Percentiles rank a stretch among this genome's conserved stretches.
Evolutionary conservation across 2,888 invertebrate species (phyloP).

Genomic region (Drosophila mayaguana): DNA sequence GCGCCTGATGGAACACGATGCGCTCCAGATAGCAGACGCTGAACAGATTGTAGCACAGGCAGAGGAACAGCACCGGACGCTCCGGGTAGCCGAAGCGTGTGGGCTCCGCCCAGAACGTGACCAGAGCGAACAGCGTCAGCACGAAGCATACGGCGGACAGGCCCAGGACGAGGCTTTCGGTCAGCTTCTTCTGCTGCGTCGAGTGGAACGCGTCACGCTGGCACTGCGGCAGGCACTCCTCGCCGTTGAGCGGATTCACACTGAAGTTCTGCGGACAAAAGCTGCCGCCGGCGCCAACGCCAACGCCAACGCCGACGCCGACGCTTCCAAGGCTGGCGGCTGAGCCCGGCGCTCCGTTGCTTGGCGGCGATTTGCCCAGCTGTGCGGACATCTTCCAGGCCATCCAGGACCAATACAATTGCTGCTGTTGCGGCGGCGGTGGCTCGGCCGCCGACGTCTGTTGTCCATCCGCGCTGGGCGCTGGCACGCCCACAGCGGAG

Average conservation of each 20-base stretch:
- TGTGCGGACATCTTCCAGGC: conserved; percentile 77
- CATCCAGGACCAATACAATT: conserved; percentile 83
- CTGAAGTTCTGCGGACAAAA: conserved; percentile 88
- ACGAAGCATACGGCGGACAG: conserved; percentile 92
- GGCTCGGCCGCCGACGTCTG: conserved; percentile 24
- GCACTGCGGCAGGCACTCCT: conserved; percentile 87
- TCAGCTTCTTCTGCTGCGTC: conserved; percentile 88
- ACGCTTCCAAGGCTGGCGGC: conserved; percentile 15
- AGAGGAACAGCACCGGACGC: conserved; percentile 94
- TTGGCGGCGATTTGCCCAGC: conserved; percentile 55
- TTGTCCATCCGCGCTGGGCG: neutral
- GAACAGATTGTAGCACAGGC: conserved; percentile 93
- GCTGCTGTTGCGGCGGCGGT: conserved; percentile 51
- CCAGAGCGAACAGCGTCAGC: conserved; percentile 92
- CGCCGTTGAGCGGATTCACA: conserved; percentile 85
- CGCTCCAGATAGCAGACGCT: conserved; percentile 91
- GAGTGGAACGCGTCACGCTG: conserved; percentile 89
- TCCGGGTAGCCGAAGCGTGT: conserved; percentile 96
- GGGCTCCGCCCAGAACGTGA: conserved; percentile 96
- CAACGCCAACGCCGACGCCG: neutral
- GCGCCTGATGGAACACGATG: conserved; percentile 86
- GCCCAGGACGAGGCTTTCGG: conserved; percentile 91
- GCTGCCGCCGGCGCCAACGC: conserved; percentile 11
- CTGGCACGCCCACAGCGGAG: conserved; percentile 12
- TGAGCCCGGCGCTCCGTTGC: conserved; percentile 1